phyloP scores from a whole-genome alignment of 2,113 vertebrate species.

The Ancistrus triradiatus region DNA sequence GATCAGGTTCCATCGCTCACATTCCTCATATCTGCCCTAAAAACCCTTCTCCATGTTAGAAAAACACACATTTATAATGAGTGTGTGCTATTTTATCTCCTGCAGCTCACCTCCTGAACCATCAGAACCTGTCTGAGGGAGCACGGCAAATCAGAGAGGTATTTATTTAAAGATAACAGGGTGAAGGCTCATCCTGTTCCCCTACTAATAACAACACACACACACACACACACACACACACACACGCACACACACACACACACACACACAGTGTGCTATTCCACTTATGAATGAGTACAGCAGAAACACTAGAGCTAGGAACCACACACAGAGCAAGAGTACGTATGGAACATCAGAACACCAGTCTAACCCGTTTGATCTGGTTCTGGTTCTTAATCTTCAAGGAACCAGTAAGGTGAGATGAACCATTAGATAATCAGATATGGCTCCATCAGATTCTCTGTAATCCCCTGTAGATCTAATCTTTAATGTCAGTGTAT shows the following conservation, averaged over 20 bases:
- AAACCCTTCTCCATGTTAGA: not conserved
- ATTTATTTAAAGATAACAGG: not conserved
- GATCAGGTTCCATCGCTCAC: not conserved
- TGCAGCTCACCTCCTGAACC: not conserved
- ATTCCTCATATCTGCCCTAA: not conserved
- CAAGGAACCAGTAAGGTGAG: too few species aligned
- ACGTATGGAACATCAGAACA: too few species aligned
- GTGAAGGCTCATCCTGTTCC: not conserved
- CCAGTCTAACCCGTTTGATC: too few species aligned
- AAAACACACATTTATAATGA: too few species aligned
- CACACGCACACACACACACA: not conserved
- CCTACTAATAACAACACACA: not conserved
- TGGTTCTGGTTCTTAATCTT: too few species aligned
- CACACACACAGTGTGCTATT: too few species aligned
- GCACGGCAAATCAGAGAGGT: not conserved
- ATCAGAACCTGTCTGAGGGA: not conserved
- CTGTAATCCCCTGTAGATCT: too few species aligned
- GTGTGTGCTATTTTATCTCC: not conserved
- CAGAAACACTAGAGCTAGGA: too few species aligned
- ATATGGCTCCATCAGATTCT: too few species aligned
- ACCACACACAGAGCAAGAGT: not conserved
- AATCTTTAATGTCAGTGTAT: too few species aligned
- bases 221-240: not conserved
- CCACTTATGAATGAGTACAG: too few species aligned
- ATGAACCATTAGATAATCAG: too few species aligned